A percentile compares a stretch with the other conserved stretches of the same genome.
phyloP scores from a whole-genome alignment of 2,113 vertebrate species.

The Delphinapterus leucas region DNA sequence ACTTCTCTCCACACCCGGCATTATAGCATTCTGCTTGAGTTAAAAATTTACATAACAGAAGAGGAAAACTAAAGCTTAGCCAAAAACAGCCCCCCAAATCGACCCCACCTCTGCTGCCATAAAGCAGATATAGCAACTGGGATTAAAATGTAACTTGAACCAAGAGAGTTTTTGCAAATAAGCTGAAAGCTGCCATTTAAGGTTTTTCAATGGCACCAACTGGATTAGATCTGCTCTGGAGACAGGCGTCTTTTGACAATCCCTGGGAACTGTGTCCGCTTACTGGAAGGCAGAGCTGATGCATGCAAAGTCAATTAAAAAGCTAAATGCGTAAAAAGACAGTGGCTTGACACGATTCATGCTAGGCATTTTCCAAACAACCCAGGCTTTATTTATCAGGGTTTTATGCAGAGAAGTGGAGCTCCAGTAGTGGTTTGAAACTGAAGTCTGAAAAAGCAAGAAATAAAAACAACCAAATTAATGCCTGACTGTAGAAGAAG shows the following conservation, averaged over 20 bases:
- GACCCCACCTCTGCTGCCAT: background rate
- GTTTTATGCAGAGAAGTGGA: background rate
- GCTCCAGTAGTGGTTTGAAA: slow-evolving; percentile 10
- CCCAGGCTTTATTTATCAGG: slow-evolving; percentile 18
- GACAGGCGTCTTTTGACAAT: slow-evolving; percentile 67
- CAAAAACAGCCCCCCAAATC: slow-evolving; percentile 23
- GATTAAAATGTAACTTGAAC: slow-evolving; percentile 60
- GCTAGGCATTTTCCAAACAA: slow-evolving; percentile 7
- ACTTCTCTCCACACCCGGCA: background rate
- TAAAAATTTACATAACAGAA: slow-evolving; percentile 39
- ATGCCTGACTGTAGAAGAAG: background rate
- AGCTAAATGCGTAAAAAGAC: slow-evolving; percentile 42
- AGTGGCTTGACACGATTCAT: background rate
- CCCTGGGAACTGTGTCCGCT: slow-evolving; percentile 62
- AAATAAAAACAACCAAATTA: slow-evolving; percentile 31
- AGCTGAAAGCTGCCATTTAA: slow-evolving; percentile 70
- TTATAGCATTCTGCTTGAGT: background rate
- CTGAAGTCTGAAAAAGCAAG: slow-evolving; percentile 27
- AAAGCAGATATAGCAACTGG: slow-evolving; percentile 45
- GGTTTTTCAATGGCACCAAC: slow-evolving; percentile 66
- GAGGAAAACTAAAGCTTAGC: slow-evolving; percentile 19
- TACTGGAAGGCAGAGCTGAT: slow-evolving; percentile 50
- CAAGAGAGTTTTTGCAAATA: slow-evolving; percentile 37
- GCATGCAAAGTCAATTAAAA: slow-evolving; percentile 72
- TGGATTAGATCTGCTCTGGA: slow-evolving; percentile 66